Evolutionary conservation across 2,888 invertebrate species (phyloP).

Genomic region (Anthophora plumipes): DNA sequence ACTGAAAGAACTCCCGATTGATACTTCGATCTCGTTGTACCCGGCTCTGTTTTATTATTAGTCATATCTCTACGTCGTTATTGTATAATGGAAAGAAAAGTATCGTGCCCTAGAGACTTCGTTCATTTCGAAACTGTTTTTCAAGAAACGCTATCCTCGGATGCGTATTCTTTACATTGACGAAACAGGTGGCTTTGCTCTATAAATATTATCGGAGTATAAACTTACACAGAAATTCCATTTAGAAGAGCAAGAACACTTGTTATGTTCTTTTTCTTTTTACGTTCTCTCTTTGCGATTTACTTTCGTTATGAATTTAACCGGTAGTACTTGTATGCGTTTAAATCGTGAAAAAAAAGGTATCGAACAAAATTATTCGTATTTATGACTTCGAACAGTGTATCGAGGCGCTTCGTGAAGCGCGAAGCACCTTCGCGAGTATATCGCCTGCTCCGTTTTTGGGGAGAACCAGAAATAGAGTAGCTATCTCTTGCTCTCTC

Average conservation of each 20-base stretch:
- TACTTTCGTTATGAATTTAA: background rate
- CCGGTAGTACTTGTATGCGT: background rate
- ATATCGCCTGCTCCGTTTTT: slow-evolving; percentile 71
- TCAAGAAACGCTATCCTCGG: background rate
- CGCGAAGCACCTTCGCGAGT: slow-evolving; percentile 61
- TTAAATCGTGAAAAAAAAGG: background rate
- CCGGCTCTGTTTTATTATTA: slow-evolving; percentile 4
- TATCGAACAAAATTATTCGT: background rate
- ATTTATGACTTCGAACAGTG: slow-evolving; percentile 20
- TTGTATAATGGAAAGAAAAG: background rate
- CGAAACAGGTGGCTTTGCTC: slow-evolving; percentile 33
- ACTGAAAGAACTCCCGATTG: slow-evolving; percentile 40
- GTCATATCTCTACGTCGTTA: background rate
- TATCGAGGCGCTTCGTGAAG: slow-evolving; percentile 39
- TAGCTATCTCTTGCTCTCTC: slow-evolving; percentile 55
- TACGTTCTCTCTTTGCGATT: background rate
- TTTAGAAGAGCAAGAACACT: background rate
- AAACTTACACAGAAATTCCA: background rate
- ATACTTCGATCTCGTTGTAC: slow-evolving; percentile 31
- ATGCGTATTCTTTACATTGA: background rate
- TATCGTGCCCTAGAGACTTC: background rate
- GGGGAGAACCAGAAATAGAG: slow-evolving; percentile 83
- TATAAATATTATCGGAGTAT: background rate
- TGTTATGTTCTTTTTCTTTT: background rate
- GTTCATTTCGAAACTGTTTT: background rate